Conservation (phyloP, 2,113 vertebrate species). For the Nibea albiflora region DNA sequence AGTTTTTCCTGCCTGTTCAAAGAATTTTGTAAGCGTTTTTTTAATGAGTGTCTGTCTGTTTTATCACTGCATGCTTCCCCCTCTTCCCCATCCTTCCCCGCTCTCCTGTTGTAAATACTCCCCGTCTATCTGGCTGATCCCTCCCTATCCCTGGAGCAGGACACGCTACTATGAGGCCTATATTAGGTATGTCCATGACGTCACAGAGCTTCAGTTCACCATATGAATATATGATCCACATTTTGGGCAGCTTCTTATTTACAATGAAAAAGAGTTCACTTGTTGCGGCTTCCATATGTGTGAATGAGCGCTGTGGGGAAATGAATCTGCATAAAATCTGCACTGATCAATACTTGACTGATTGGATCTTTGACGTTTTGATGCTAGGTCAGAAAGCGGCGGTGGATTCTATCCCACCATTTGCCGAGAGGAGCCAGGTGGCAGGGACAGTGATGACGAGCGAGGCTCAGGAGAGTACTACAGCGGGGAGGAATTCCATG, state of each 20-base stretch:
- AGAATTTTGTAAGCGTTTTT: slow-evolving; percentile 5
- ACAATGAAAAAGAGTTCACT: background rate
- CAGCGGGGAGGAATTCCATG: slow-evolving; percentile 92
- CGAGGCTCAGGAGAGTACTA: slow-evolving; percentile 88
- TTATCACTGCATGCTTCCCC: slow-evolving; percentile 30
- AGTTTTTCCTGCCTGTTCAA: background rate
- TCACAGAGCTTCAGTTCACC: background rate
- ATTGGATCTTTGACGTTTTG: background rate
- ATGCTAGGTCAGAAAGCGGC: slow-evolving; percentile 87
- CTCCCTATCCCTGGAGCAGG: slow-evolving; percentile 84
- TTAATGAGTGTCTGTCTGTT: slow-evolving; percentile 22
- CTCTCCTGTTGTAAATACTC: slow-evolving; percentile 19
- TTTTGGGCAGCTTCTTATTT: background rate
- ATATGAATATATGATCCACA: too few relatives aligned
- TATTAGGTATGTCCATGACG: slow-evolving; percentile 88
- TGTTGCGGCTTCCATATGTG: background rate
- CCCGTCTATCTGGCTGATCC: slow-evolving; percentile 13
- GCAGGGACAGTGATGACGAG: slow-evolving; percentile 86
- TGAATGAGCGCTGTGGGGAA: background rate
- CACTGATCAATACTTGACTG: background rate
- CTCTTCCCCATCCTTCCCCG: background rate
- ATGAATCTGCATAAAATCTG: background rate
- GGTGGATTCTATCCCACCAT: slow-evolving; percentile 87
- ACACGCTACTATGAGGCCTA: slow-evolving; percentile 95
- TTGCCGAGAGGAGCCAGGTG: slow-evolving; percentile 82